Percentiles rank a stretch among this genome's conserved stretches.
These are phyloP conservation scores for Tipula vernalis DNA, from an alignment of 2,888 invertebrate genomes.

Conservation along the genomic window DNA sequence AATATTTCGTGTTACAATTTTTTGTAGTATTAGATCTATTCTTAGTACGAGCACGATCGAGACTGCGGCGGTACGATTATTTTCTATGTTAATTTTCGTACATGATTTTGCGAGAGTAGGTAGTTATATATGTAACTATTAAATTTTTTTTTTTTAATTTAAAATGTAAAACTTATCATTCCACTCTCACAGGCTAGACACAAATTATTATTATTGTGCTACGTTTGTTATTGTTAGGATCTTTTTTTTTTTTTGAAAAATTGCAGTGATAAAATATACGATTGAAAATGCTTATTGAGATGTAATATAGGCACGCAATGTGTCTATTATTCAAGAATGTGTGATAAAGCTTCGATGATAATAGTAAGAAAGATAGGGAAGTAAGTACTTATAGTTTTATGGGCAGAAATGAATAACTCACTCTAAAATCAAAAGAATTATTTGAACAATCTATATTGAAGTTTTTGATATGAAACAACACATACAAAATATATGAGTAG, in stretches of 20 bases:
- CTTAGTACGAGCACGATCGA: slow-evolving; percentile 11
- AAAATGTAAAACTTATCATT: background rate
- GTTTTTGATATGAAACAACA: too few relatives aligned
- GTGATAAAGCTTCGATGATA: too few relatives aligned
- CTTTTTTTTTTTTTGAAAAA: background rate
- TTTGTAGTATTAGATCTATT: slow-evolving; percentile 6
- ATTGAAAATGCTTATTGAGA: too few relatives aligned
- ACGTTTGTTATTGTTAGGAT: background rate
- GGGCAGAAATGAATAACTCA: too few relatives aligned
- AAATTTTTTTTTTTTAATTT: background rate
- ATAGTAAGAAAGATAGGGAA: too few relatives aligned
- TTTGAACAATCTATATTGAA: too few relatives aligned
- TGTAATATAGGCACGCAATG: too few relatives aligned
- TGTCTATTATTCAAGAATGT: too few relatives aligned
- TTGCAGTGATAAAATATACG: background rate
- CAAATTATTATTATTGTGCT: background rate
- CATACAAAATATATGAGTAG: too few relatives aligned
- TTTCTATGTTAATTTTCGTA: background rate
- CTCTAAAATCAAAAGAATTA: too few relatives aligned
- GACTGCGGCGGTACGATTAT: background rate
- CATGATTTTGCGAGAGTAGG: background rate
- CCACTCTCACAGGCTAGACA: background rate
- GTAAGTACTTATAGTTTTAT: too few relatives aligned
- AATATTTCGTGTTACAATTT: background rate
- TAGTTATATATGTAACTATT: background rate